Conservation (phyloP, 2,113 vertebrate genomes). For the Sarotherodon lohbergeri region DNA sequence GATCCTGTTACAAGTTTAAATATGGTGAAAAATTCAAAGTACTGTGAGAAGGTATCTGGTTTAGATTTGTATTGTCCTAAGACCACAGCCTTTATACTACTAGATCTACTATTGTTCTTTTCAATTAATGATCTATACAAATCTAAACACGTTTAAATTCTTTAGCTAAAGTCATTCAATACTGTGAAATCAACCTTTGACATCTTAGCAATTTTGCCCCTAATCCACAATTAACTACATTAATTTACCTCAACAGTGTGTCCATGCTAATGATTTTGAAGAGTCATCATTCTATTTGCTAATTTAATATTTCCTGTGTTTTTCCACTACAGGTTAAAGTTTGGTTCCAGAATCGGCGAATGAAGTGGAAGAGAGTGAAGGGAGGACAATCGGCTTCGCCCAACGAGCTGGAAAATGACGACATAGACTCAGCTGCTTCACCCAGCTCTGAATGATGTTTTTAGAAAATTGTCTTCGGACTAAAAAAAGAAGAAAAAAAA, state of each 20-base stretch:
- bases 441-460: slow-evolving; percentile 83
- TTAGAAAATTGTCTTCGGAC: background rate
- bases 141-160: background rate
- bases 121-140: background rate
- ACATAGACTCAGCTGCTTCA: slow-evolving; percentile 87
- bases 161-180: background rate
- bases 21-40: background rate
- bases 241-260: background rate
- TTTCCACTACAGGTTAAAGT: slow-evolving; percentile 85
- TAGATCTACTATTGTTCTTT: background rate
- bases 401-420: slow-evolving; percentile 81
- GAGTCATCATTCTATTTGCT: background rate
- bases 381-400: slow-evolving; percentile 86
- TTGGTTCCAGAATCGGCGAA: slow-evolving; percentile 98
- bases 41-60: background rate
- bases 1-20: slow-evolving; percentile 4
- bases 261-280: fast-evolving
- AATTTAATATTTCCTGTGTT: background rate
- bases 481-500: background rate
- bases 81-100: fast-evolving
- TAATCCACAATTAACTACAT: background rate
- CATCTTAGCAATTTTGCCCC: background rate
- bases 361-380: slow-evolving; percentile 99
- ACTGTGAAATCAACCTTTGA: background rate
- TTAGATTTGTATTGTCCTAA: background rate